Percentiles rank a stretch among this genome's conserved stretches.
phyloP scores from a whole-genome alignment of 2,888 invertebrate species.

The Ellobium chinense region DNA sequence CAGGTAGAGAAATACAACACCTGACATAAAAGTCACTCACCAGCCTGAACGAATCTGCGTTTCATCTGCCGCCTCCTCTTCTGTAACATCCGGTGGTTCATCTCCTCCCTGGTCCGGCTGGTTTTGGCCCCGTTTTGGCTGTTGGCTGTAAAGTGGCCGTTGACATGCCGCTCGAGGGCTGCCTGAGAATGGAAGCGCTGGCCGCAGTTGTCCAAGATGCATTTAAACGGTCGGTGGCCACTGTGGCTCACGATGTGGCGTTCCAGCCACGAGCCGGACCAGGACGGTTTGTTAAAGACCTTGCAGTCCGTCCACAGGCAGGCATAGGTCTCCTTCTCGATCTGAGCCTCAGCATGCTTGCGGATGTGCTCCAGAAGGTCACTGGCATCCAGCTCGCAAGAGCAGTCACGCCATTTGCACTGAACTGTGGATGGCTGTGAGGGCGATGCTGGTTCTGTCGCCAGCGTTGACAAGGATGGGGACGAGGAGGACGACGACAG shows the following conservation, averaged over 20 bases:
- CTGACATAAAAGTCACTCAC: slow-evolving; percentile 84
- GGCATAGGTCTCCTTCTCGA: slow-evolving; percentile 85
- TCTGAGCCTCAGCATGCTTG: slow-evolving; percentile 88
- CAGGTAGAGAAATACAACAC: background rate
- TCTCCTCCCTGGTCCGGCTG: slow-evolving; percentile 84
- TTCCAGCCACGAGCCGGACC: slow-evolving; percentile 95
- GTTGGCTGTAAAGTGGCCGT: slow-evolving; percentile 89
- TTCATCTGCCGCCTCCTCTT: slow-evolving; percentile 91
- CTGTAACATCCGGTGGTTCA: slow-evolving; percentile 88
- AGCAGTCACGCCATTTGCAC: slow-evolving; percentile 47
- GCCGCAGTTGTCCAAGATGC: slow-evolving; percentile 96
- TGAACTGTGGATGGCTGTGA: background rate
- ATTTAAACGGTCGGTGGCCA: slow-evolving; percentile 95
- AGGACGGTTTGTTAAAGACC: slow-evolving; percentile 94
- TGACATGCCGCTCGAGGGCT: slow-evolving; percentile 94
- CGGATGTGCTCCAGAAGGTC: slow-evolving; percentile 49
- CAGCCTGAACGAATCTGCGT: slow-evolving; percentile 92
- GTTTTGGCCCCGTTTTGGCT: slow-evolving; percentile 74
- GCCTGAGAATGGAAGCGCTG: slow-evolving; percentile 80
- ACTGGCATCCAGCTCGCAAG: slow-evolving; percentile 45
- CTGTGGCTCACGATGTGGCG: slow-evolving; percentile 94
- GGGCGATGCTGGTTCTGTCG: slow-evolving; percentile 13
- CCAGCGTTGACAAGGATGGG: slow-evolving; percentile 5
- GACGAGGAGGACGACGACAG: slow-evolving; percentile 5
- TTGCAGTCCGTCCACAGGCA: slow-evolving; percentile 92